Base-by-base conservation (phyloP, 2,888 invertebrate genomes). In the Athetis lepigone region DNA sequence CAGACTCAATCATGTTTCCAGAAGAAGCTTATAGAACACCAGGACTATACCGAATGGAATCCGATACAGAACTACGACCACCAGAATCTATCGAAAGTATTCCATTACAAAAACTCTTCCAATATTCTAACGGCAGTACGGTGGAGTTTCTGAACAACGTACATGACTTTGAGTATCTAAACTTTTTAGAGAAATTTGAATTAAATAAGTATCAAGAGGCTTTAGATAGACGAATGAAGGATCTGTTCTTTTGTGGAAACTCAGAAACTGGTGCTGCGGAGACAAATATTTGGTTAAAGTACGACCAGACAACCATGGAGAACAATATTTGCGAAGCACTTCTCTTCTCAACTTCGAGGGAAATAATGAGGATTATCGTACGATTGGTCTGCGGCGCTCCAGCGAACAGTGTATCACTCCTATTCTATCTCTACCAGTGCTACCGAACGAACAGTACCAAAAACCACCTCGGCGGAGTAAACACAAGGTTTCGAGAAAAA, bases 341-440 rank as follows among this genome's bases (percentile, higher is more conserved):
- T n/a, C 61, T 92, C 0, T 92, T 93, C 66, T 62, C 86, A 0
- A 92, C 86, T 21, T 90, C 93, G 0, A 87, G 92, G 37, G 91
- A 91, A 62, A 90, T 94, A 27, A 94, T 95, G 93, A 85, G 93
- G 47, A 88, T 84, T 25, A 90, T 85, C 2, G 92, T 95, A 0
- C 82, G 85, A 43, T 76, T 95, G 23, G 90, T 92, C 0, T 95
- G 95, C 59, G 93, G 95, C 2, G 89, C 88, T 1, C 70, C 89
- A 9, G 80, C 94, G 0, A 71, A 87, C 29, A 80, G 79, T 8
- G 91, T 95, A 0, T 95, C 95, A 2, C 88, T 95, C 1, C 84
- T 95, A 13, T 95, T 94, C 74, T 95, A 91, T 65, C 88, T 95
- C 1, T 93, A 95, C 54, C 92, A 95, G 69, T 93, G 94, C 65